These are phyloP conservation scores for Megaceryle torquata DNA, from an alignment of 2,113 vertebrate genomes.

Conservation along the genomic window DNA sequence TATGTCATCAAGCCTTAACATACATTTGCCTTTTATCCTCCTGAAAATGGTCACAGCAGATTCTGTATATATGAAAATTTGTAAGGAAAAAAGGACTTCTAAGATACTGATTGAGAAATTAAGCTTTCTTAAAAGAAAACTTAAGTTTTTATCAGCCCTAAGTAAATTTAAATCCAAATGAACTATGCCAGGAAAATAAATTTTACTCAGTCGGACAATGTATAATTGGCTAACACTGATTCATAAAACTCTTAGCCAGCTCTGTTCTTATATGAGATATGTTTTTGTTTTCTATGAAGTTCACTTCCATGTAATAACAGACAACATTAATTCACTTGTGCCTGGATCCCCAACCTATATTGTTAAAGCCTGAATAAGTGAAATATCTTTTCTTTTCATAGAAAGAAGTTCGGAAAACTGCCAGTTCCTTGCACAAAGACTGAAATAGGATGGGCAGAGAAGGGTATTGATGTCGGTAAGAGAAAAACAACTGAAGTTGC, in stretches of 20 bases:
- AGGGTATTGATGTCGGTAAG: conserved; percentile 8
- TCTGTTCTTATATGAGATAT: background rate
- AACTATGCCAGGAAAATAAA: background rate
- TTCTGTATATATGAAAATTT: background rate
- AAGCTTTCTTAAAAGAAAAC: background rate
- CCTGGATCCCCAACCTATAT: background rate
- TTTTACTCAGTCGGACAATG: background rate
- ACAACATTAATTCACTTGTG: background rate
- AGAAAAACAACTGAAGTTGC: conserved; percentile 11
- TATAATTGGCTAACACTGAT: background rate
- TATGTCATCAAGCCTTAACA: background rate
- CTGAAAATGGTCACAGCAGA: background rate
- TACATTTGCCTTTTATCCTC: background rate
- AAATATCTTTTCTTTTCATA: conserved; percentile 22
- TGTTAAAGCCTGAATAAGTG: background rate
- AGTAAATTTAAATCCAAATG: background rate
- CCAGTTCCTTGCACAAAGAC: background rate
- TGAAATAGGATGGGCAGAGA: background rate
- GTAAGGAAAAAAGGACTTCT: background rate
- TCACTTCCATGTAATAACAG: background rate
- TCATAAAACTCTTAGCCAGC: background rate
- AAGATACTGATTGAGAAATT: background rate
- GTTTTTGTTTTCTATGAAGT: background rate
- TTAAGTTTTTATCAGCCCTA: background rate
- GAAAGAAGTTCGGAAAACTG: background rate